Conservation (phyloP, 2,797 vertebrate genomes). For the Rhadinocentrus ornatus region DNA sequence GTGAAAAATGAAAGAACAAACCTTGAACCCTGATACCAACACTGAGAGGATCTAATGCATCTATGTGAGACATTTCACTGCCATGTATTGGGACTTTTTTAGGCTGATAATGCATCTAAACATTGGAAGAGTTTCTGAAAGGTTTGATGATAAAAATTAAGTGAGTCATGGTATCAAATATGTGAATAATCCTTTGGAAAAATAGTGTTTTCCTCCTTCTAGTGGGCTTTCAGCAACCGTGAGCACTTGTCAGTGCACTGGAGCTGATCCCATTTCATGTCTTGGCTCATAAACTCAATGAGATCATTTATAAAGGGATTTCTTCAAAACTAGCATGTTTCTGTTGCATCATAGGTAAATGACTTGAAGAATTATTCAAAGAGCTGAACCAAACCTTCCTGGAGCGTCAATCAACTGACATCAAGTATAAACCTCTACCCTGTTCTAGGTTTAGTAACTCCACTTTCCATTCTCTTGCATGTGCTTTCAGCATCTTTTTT, state of each 20-base stretch:
- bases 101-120: not conserved
- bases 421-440: conserved; percentile 45
- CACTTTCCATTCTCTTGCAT: not conserved
- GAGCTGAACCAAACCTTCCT: not conserved
- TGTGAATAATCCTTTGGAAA: not conserved
- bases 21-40: not conserved
- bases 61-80: not conserved
- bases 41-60: not conserved
- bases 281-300: no score
- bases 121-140: not conserved
- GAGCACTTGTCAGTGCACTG: not conserved
- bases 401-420: conserved; percentile 1
- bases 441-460: conserved; percentile 30
- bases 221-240: not conserved
- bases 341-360: no score
- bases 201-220: not conserved
- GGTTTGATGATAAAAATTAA: not conserved
- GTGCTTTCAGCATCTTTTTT: no score
- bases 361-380: not conserved
- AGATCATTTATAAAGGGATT: no score
- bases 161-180: not conserved
- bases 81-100: not conserved
- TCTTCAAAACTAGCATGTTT: no score
- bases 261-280: not conserved
- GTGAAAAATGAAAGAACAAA: no score